Conservation (phyloP, 2,113 vertebrate genomes). For the Notarius quadriscutis region DNA sequence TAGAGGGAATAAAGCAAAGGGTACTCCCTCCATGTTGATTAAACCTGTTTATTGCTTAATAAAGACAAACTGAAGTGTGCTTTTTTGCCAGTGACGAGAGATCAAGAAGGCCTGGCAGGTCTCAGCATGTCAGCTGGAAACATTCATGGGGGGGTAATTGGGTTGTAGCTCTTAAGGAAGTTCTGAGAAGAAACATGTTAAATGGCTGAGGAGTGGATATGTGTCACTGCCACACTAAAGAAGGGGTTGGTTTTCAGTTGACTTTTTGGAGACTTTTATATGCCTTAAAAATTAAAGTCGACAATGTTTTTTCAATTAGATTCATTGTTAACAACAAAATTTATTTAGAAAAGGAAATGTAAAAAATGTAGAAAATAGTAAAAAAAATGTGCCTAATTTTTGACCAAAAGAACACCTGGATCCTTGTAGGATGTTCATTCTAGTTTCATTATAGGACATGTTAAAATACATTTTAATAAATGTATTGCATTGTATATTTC, state of each 20-base stretch:
- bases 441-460: not conserved
- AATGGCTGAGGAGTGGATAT: conserved; percentile 5
- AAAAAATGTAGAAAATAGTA: too few species aligned
- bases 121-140: conserved; percentile 5
- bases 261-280: not conserved
- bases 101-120: conserved; percentile 55
- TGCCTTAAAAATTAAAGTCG: not conserved
- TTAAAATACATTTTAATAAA: not conserved
- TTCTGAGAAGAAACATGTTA: conserved; percentile 22
- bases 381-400: not conserved
- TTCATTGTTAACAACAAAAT: not conserved
- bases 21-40: conserved; percentile 73
- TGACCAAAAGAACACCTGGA: not conserved
- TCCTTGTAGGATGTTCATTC: not conserved
- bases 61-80: conserved; percentile 78
- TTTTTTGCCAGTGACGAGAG: conserved; percentile 60
- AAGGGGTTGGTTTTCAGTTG: not conserved
- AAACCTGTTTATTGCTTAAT: conserved; percentile 78
- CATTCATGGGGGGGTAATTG: conserved; percentile 32
- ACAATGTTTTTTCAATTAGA: not conserved
- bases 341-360: not conserved
- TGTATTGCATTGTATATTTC: not conserved
- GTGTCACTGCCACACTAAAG: not conserved
- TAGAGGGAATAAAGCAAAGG: conserved; percentile 77
- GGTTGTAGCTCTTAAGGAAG: conserved; percentile 23